Evolutionary conservation across 53 echinoderm and acorn worm species (phyloP).

Genomic region (Apostichopus leukothele): DNA sequence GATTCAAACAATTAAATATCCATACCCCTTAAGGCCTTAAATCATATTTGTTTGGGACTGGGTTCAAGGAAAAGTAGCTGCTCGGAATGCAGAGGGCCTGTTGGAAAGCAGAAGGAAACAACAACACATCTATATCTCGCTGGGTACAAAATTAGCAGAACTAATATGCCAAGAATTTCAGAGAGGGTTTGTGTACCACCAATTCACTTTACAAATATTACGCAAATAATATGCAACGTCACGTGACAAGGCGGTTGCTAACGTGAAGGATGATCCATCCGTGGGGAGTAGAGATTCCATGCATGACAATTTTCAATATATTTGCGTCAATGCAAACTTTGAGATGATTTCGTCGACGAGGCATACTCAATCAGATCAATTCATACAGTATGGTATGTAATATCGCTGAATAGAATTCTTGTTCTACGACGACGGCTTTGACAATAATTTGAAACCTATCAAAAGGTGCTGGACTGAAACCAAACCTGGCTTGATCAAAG

Average conservation of each 20-base stretch:
- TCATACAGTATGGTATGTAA: too few species aligned
- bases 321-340: too few species aligned
- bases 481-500: too few species aligned
- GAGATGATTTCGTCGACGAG: too few species aligned
- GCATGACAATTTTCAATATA: too few species aligned
- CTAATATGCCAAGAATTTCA: conserved; percentile 8
- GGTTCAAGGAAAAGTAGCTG: neutral
- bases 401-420: too few species aligned
- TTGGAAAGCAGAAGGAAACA: neutral
- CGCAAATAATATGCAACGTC: neutral
- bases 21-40: conserved; percentile 37
- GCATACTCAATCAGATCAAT: too few species aligned
- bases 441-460: too few species aligned
- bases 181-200: neutral
- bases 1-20: conserved; percentile 38
- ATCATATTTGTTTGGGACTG: conserved; percentile 37
- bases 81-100: neutral
- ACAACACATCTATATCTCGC: conserved; percentile 1
- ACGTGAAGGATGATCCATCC: too few species aligned
- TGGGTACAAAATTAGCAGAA: neutral
- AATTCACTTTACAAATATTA: neutral
- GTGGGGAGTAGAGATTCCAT: too few species aligned
- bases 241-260: neutral
- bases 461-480: too few species aligned
- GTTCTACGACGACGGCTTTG: too few species aligned